Conservation (phyloP, 2,888 invertebrate genomes). For the Theodoxus fluviatilis region DNA sequence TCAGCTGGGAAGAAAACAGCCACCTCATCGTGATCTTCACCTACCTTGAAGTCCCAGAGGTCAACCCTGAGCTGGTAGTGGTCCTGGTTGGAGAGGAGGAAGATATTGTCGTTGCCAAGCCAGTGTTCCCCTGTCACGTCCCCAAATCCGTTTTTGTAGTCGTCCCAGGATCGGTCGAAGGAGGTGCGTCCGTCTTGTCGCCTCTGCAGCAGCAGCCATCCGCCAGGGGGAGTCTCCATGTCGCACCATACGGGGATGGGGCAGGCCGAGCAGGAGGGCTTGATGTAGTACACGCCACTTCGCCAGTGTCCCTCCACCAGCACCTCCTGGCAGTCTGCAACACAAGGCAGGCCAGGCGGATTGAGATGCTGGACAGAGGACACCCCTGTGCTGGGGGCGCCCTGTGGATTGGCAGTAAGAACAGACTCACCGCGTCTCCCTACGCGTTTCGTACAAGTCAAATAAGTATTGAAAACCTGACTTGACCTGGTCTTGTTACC, state of each 20-base stretch:
- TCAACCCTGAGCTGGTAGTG: constrained; percentile 59
- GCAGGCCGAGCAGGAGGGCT: constrained; percentile 54
- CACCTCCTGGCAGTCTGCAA: constrained; percentile 59
- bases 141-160: constrained; percentile 61
- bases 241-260: constrained; percentile 74
- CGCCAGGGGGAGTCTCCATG: constrained; percentile 67
- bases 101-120: constrained; percentile 62
- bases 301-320: constrained; percentile 47
- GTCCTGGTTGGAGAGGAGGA: constrained; percentile 59
- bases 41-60: constrained; percentile 62
- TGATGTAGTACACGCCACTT: constrained; percentile 60
- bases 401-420: neutral
- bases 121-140: constrained; percentile 58
- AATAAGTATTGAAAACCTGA: too few species aligned
- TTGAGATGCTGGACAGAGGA: neutral
- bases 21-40: too few species aligned
- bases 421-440: too few species aligned
- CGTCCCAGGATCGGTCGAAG: constrained; percentile 56
- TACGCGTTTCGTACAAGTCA: too few species aligned
- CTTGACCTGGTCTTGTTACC: too few species aligned
- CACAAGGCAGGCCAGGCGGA: too few species aligned
- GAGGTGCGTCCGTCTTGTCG: constrained; percentile 46
- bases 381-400: too few species aligned
- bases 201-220: constrained; percentile 59
- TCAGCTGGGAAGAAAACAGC: too few species aligned